Percentiles rank a stretch among this genome's conserved stretches.
Evolutionary conservation across 2,113 vertebrate species (phyloP).

Genomic region (Ctenomys sociabilis): DNA sequence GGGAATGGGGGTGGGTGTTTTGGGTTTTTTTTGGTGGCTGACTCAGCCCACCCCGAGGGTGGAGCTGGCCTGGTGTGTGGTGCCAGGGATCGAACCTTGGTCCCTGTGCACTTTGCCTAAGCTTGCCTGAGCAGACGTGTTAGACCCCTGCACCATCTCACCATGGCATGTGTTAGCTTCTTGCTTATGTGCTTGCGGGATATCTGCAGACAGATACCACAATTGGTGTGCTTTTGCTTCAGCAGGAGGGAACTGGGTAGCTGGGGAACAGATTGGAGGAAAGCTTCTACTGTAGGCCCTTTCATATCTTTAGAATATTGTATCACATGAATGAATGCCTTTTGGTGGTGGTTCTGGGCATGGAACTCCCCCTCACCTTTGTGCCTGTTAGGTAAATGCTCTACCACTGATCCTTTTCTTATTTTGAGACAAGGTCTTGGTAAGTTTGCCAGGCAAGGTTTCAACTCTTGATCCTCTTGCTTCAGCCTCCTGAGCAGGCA

Average conservation of each 20-base stretch:
- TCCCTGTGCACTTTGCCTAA: too few relatives aligned
- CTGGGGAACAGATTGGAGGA: background rate
- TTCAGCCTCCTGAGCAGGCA: background rate
- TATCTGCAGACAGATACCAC: background rate
- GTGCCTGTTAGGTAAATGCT: background rate
- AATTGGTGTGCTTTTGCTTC: background rate
- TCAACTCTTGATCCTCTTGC: background rate
- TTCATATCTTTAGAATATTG: constrained; percentile 3
- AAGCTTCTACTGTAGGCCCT: background rate
- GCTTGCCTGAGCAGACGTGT: too few relatives aligned
- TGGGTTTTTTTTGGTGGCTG: too few relatives aligned
- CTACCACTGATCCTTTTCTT: background rate
- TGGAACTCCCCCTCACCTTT: background rate
- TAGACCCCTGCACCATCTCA: too few relatives aligned
- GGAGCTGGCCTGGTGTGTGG: too few relatives aligned
- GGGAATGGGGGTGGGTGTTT: background rate
- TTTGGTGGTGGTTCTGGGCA: background rate
- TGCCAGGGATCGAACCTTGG: too few relatives aligned
- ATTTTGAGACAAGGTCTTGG: background rate
- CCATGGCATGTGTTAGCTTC: background rate
- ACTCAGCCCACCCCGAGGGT: too few relatives aligned
- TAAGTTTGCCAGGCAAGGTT: background rate
- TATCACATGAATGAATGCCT: background rate
- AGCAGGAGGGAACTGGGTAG: background rate
- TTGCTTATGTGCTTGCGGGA: background rate